phyloP scores from a whole-genome alignment of 2,888 invertebrate genomes.

The Lasius platythorax region DNA sequence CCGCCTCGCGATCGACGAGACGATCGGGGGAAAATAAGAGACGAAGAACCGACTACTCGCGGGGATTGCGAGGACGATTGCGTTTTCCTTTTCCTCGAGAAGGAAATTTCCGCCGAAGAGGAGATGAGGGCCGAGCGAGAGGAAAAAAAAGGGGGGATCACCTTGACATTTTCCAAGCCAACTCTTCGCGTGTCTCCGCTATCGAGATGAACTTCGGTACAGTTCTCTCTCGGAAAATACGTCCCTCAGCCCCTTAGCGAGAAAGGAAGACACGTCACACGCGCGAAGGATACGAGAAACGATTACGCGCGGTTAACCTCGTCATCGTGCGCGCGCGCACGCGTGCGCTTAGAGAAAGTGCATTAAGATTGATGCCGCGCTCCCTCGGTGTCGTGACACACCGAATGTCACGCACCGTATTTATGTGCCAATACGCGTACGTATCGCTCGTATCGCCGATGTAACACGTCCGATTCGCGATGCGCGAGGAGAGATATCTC shows the following conservation, averaged over 20 bases:
- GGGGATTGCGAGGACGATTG: constrained; percentile 13
- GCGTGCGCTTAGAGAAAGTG: background rate
- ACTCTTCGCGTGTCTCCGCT: background rate
- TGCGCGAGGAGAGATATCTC: constrained; percentile 33
- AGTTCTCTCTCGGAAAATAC: background rate
- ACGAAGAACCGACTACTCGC: background rate
- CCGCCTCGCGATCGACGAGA: background rate
- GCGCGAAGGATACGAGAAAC: constrained; percentile 31
- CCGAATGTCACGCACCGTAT: background rate
- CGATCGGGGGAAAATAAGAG: background rate
- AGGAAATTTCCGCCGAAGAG: background rate
- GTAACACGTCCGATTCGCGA: constrained; percentile 6
- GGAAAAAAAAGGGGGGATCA: constrained; percentile 61
- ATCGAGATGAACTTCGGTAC: background rate
- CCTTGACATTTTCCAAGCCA: constrained; percentile 72
- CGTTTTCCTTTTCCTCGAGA: constrained; percentile 3
- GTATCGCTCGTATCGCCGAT: constrained; percentile 1
- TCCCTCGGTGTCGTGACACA: background rate
- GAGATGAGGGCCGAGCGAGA: background rate
- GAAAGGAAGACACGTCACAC: constrained; percentile 56
- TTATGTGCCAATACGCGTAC: background rate
- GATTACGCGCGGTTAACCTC: constrained; percentile 19
- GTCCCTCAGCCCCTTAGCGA: background rate
- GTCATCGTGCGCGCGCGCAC: constrained; percentile 17
- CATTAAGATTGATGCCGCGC: background rate